phyloP scores from a whole-genome alignment of 2,888 invertebrate genomes.

The Melangyna quadrimaculata region DNA sequence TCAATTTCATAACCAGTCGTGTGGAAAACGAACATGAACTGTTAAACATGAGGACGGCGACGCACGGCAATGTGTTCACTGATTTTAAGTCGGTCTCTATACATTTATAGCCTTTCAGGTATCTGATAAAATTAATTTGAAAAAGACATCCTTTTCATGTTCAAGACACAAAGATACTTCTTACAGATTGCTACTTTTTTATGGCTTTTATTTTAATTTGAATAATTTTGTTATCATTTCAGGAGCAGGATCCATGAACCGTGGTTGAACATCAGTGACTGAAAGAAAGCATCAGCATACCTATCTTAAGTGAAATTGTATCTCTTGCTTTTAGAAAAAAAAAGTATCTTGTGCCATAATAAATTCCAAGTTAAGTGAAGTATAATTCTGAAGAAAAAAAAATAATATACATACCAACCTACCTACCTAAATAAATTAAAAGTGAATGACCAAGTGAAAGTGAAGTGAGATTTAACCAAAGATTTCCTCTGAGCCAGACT shows the following conservation, averaged over 20 bases:
- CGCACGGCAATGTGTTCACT: neutral
- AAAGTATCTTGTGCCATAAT: conserved; percentile 2
- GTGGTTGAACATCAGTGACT: neutral
- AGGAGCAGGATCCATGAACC: conserved; percentile 9
- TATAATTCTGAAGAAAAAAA: neutral
- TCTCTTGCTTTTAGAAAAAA: neutral
- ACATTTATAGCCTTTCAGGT: neutral
- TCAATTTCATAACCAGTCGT: conserved; percentile 61
- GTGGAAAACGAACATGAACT: conserved; percentile 46
- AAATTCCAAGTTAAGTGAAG: conserved; percentile 20
- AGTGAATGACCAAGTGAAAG: conserved; percentile 61
- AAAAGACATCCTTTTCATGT: conserved; percentile 5
- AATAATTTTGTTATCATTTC: conserved; percentile 21
- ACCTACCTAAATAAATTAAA: conserved; percentile 16
- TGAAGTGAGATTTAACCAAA: conserved; percentile 39
- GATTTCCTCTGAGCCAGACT: neutral
- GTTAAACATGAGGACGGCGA: neutral
- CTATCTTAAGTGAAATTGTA: neutral
- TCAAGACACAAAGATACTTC: conserved; percentile 1
- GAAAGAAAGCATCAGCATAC: neutral
- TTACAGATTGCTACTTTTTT: neutral
- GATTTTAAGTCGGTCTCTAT: neutral
- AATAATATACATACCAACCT: neutral
- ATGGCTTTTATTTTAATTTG: conserved; percentile 16
- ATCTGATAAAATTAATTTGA: neutral